Conservation (phyloP, 2,797 vertebrate species). For the Sebastes ruberrimus region DNA sequence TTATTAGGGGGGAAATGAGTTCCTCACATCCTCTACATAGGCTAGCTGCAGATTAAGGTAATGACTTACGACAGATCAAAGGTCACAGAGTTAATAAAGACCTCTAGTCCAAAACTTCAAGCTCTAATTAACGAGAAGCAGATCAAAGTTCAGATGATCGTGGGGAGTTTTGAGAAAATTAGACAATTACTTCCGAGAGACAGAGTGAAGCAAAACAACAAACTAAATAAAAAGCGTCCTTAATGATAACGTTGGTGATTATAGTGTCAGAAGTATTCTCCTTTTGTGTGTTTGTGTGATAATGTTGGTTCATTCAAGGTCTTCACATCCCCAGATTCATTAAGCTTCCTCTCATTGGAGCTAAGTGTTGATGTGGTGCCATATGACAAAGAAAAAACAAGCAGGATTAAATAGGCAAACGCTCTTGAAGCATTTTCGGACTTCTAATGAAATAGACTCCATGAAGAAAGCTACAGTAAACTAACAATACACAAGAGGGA, state of each 20-base stretch:
- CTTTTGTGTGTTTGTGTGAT: conserved; percentile 30
- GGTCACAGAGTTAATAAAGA: conserved; percentile 69
- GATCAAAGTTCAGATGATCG: conserved; percentile 38
- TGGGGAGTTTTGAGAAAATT: conserved; percentile 18
- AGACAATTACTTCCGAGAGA: conserved; percentile 3
- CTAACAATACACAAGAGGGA: conserved; percentile 22
- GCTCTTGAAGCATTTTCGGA: conserved; percentile 33
- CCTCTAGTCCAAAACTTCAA: conserved; percentile 45
- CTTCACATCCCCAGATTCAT: conserved; percentile 40
- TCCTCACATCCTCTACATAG: conserved; percentile 53
- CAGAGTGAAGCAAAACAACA: conserved; percentile 12
- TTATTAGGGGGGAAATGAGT: conserved; percentile 68
- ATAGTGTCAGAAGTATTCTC: conserved; percentile 1
- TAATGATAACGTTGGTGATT: conserved; percentile 30
- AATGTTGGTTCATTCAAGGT: conserved; percentile 31
- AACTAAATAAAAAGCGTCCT: conserved; percentile 16
- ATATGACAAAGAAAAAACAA: conserved; percentile 17
- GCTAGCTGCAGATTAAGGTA: conserved; percentile 61
- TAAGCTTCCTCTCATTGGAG: conserved; percentile 18
- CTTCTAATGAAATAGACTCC: conserved; percentile 30
- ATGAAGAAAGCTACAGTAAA: conserved; percentile 39
- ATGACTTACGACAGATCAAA: conserved; percentile 69
- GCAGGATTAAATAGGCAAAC: conserved; percentile 37
- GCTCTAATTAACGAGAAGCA: conserved; percentile 59
- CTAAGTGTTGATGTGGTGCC: conserved; percentile 27